Conservation (phyloP, 2,888 invertebrate species). For the Peribatodes rhomboidaria region DNA sequence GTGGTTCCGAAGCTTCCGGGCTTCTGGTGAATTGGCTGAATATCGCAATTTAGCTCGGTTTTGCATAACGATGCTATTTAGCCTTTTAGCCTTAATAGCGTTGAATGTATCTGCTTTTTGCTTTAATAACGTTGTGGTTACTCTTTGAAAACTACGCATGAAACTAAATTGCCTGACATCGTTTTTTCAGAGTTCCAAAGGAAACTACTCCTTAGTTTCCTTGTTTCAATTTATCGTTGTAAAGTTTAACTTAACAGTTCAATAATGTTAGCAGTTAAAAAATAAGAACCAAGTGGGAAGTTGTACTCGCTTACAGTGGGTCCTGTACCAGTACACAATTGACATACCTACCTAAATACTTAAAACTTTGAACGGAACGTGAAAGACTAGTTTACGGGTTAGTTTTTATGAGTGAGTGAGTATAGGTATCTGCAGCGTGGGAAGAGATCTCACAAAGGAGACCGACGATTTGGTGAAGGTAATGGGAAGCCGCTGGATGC, state of each 20-base stretch:
- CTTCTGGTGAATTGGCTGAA: slow-evolving; percentile 14
- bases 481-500: too few relatives aligned
- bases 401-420: too few relatives aligned
- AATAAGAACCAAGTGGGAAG: too few relatives aligned
- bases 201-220: neutral
- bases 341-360: too few relatives aligned
- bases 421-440: too few relatives aligned
- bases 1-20: slow-evolving; percentile 14
- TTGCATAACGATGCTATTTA: slow-evolving; percentile 24
- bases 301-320: too few relatives aligned
- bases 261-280: too few relatives aligned
- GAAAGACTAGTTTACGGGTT: too few relatives aligned
- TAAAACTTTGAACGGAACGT: too few relatives aligned
- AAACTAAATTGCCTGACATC: neutral
- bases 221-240: neutral
- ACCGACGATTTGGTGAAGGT: too few relatives aligned
- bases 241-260: neutral
- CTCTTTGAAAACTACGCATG: neutral
- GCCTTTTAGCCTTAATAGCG: slow-evolving; percentile 10
- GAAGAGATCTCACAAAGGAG: too few relatives aligned
- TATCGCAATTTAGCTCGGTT: slow-evolving; percentile 25
- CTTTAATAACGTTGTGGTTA: slow-evolving; percentile 5
- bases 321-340: too few relatives aligned
- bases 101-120: slow-evolving; percentile 2
- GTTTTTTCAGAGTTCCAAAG: neutral